These are phyloP conservation scores for Dermatemys mawii DNA, from an alignment of 2,113 vertebrate genomes.

Conservation along the genomic window DNA sequence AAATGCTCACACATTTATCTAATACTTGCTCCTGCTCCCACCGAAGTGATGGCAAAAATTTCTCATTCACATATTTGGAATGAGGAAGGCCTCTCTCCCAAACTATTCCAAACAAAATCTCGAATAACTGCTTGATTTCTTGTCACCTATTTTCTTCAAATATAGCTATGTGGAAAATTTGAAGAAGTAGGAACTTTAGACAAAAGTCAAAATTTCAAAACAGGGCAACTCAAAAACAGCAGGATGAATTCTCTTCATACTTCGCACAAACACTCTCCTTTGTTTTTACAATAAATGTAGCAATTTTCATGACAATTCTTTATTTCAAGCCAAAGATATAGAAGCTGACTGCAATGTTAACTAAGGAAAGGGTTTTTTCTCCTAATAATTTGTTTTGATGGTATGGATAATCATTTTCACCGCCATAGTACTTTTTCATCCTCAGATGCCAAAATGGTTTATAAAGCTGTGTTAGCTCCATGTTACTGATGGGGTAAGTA, in stretches of 20 bases:
- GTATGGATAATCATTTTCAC: neutral
- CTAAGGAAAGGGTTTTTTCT: neutral
- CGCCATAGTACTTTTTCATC: neutral
- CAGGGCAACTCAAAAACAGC: neutral
- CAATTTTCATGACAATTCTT: neutral
- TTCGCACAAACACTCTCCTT: neutral
- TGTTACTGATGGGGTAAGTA: neutral
- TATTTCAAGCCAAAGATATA: neutral
- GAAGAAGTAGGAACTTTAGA: neutral
- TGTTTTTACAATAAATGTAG: neutral
- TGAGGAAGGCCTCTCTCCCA: neutral
- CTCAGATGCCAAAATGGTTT: neutral
- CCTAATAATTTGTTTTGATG: fast-evolving
- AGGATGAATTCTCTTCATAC: neutral
- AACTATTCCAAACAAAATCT: neutral
- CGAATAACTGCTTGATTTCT: neutral
- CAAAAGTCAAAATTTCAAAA: neutral
- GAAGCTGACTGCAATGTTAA: neutral
- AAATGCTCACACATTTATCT: neutral
- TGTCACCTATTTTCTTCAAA: neutral
- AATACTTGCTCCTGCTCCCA: neutral
- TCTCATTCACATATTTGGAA: neutral
- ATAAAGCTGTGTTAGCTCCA: neutral
- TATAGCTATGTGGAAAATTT: neutral
- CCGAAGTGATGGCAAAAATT: neutral